Conservation (phyloP, 2,797 vertebrate genomes). For the Xenopus petersii region DNA sequence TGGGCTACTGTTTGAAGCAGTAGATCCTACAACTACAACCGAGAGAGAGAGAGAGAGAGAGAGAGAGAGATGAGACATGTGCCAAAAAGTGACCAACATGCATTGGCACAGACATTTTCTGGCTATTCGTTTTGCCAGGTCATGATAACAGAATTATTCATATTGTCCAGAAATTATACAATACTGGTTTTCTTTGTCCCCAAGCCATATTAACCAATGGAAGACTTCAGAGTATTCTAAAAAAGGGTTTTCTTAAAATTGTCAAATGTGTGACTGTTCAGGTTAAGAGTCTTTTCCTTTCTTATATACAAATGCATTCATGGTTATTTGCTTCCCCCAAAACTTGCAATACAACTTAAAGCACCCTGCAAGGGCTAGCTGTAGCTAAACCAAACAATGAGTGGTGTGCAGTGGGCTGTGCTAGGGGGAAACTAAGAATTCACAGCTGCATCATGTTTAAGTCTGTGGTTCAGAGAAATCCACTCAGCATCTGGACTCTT, state of each 20-base stretch:
- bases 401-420: neutral
- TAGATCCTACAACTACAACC: neutral
- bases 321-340: neutral
- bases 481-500: conserved; percentile 22
- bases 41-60: neutral
- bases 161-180: too few relatives aligned
- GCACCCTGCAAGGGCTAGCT: neutral
- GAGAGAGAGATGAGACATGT: neutral
- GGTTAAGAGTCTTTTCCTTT: too few relatives aligned
- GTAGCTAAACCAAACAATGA: neutral
- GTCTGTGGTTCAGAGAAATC: conserved; percentile 25
- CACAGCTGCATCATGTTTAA: conserved; percentile 19
- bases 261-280: too few relatives aligned
- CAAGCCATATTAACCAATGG: too few relatives aligned
- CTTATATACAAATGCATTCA: too few relatives aligned
- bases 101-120: too few relatives aligned
- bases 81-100: neutral
- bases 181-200: too few relatives aligned
- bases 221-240: too few relatives aligned
- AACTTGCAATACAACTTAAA: neutral
- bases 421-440: neutral
- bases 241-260: too few relatives aligned
- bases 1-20: neutral
- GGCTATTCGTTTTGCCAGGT: too few relatives aligned
- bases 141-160: too few relatives aligned